phyloP scores from a whole-genome alignment of 2,888 invertebrate species.

The Exocentrus adspersus region DNA sequence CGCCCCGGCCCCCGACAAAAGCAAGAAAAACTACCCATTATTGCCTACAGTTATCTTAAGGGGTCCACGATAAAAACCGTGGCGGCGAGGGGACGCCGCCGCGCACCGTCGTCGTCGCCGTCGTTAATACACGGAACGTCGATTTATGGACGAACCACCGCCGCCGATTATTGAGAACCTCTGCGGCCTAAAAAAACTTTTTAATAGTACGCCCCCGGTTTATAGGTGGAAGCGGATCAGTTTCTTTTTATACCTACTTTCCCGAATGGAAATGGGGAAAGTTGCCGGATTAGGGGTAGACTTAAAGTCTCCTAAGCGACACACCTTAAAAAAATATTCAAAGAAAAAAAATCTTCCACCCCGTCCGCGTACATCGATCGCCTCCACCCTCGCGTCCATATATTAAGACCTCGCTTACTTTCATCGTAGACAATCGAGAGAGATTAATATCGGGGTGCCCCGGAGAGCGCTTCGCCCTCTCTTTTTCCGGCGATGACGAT shows the following conservation, averaged over 20 bases:
- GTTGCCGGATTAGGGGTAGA: too few species aligned
- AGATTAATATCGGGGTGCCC: slow-evolving; percentile 32
- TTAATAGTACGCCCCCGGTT: slow-evolving; percentile 46
- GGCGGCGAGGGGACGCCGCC: slow-evolving; percentile 63
- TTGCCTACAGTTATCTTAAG: slow-evolving; percentile 65
- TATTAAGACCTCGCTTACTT: slow-evolving; percentile 3
- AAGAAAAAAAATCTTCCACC: background rate
- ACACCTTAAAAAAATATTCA: too few species aligned
- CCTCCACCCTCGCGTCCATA: background rate
- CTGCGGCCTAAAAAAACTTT: slow-evolving; percentile 46
- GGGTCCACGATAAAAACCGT: slow-evolving; percentile 64
- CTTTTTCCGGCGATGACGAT: slow-evolving; percentile 33
- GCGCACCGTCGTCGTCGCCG: too few species aligned
- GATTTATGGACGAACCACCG: slow-evolving; percentile 58
- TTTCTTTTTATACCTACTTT: slow-evolving; percentile 12
- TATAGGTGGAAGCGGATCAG: slow-evolving; percentile 21
- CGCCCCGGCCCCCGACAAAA: slow-evolving; percentile 59
- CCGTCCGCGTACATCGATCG: background rate
- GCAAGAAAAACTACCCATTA: slow-evolving; percentile 64
- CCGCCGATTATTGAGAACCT: slow-evolving; percentile 44
- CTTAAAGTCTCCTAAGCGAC: background rate
- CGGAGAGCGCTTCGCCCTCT: slow-evolving; percentile 24
- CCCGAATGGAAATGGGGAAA: background rate
- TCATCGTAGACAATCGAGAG: slow-evolving; percentile 24
- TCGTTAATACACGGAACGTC: slow-evolving; percentile 61